Evolutionary conservation across 2,113 vertebrate genomes (phyloP), one percentile per base, ranked within the genome.

Genomic region (Lophura nycthemera): DNA sequence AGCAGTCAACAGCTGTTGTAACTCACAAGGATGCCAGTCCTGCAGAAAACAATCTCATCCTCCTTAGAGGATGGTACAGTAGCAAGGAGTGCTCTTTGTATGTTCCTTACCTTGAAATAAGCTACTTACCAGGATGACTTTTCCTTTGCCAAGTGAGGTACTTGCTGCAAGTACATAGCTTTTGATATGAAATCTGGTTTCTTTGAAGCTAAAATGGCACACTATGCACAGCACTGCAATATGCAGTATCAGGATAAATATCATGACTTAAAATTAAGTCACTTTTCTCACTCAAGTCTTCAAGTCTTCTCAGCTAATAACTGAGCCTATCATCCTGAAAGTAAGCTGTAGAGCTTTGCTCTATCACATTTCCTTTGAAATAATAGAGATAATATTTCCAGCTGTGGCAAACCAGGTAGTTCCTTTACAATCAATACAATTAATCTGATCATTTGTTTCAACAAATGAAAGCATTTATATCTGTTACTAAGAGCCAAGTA

Each of bases 131-230:
- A 78, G 56, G 50, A 42, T 38, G 27, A 65, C 36, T 91, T 57
- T 77, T 83, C 45, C 77, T 84, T 27, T 60, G 74, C 82, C 90
- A 81, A 16, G 45, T 50, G 27, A 61, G 65, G 30, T 70, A 56
- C 88, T 91, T 91, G 50, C 69, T 84, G n/a, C 70, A 40, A 40
- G 45, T 86, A 45, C 50, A 2, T 21, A 18, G 50, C 65, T 92
- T 92, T 67, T 91, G 84, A 89, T 87, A 59, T 48, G 34, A 57
- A 74, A 82, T 40, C 50, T 91, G 30, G 30, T 86, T 92, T 83
- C 64, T 89, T 63, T 84, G 84, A 94, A 91, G 45, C n/a, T 78
- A 59, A 86, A 92, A 64, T 91, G 61, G 50, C 50, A 81, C 48
- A 81, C 40, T 18, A 21, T 59, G n/a, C 29, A 45, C 22, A 66